phyloP scores from a whole-genome alignment of 2,797 vertebrate genomes.

The Yasuhikotakia modesta region DNA sequence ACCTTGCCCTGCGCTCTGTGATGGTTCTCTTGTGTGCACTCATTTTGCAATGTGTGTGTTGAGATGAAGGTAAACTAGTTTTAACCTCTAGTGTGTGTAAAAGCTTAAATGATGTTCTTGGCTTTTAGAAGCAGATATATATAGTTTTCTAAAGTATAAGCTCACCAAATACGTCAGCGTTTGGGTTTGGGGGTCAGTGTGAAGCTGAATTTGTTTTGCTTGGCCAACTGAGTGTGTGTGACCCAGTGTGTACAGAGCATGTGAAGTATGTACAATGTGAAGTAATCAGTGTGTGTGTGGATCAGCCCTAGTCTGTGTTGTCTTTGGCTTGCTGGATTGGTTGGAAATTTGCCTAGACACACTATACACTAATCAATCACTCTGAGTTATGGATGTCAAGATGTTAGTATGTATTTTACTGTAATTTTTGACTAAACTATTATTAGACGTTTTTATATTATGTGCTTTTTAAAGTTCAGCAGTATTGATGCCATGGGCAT shows the following conservation, averaged over 20 bases:
- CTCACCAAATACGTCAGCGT: background rate
- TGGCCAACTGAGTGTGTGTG: conserved; percentile 7
- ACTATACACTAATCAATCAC: conserved; percentile 43
- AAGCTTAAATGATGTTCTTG: conserved; percentile 15
- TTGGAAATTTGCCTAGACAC: conserved; percentile 46
- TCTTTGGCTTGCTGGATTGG: conserved; percentile 34
- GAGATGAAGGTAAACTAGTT: background rate
- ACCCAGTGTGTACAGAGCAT: conserved; percentile 5
- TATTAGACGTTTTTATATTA: conserved; percentile 24
- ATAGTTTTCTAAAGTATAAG: conserved; percentile 14
- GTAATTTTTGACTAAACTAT: conserved; percentile 23
- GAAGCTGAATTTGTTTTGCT: conserved; percentile 26
- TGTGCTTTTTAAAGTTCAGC: background rate
- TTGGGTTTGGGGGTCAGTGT: conserved; percentile 30
- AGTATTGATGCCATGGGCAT: background rate
- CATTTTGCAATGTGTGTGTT: background rate
- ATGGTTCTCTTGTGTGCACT: background rate
- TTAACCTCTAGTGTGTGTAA: conserved; percentile 2
- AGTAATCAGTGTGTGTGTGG: conserved; percentile 32
- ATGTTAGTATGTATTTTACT: conserved; percentile 35
- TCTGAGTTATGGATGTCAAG: conserved; percentile 38
- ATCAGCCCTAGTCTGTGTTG: conserved; percentile 42
- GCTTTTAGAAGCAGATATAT: conserved; percentile 7
- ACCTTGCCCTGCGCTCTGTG: background rate
- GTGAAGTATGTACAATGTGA: background rate